Conservation (phyloP, 2,797 vertebrate species). For the Poeciliopsis infans region DNA sequence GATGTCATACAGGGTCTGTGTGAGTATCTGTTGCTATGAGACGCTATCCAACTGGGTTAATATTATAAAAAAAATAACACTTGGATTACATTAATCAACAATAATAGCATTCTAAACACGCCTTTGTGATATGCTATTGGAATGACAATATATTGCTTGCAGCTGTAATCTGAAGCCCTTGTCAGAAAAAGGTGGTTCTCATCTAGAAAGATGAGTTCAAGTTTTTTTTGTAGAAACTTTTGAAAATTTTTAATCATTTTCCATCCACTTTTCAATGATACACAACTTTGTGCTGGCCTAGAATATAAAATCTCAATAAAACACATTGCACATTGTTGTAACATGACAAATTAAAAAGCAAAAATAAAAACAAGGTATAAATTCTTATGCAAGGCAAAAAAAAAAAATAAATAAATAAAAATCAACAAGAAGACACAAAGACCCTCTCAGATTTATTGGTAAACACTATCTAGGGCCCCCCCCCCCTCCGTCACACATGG, state of each 20-base stretch:
- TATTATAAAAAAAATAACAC: background rate
- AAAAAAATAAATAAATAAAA: background rate
- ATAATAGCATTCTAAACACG: background rate
- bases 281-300: background rate
- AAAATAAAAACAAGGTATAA: background rate
- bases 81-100: background rate
- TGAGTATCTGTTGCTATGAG: background rate
- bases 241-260: background rate
- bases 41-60: background rate
- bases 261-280: background rate
- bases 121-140: background rate
- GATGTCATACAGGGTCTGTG: background rate
- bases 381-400: background rate
- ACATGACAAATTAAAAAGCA: background rate
- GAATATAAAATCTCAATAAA: background rate
- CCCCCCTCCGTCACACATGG: conserved; percentile 73
- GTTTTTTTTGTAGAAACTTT: background rate
- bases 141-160: background rate
- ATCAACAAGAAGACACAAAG: background rate
- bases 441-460: conserved; percentile 77
- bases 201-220: background rate
- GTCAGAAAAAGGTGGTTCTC: background rate
- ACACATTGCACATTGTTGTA: background rate
- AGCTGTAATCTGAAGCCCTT: background rate
- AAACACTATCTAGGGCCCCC: conserved; percentile 72